Conservation (phyloP, 2,797 vertebrate species). For the Artibeus lituratus region DNA sequence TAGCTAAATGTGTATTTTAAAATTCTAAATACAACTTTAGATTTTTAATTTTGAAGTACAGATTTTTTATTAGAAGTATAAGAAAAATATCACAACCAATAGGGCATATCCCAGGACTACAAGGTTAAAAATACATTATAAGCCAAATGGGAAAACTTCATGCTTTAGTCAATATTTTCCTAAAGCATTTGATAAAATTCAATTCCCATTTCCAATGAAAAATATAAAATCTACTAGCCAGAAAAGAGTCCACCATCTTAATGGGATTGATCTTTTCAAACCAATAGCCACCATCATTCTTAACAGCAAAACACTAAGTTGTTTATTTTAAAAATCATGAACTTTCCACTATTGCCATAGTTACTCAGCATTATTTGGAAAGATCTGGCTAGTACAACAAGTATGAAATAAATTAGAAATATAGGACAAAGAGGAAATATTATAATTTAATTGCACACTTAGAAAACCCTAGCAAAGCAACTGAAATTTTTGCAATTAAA, state of each 20-base stretch:
- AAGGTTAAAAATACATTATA: background rate
- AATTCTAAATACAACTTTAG: background rate
- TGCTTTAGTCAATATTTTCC: background rate
- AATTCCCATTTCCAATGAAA: background rate
- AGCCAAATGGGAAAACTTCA: background rate
- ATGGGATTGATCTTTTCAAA: background rate
- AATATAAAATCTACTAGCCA: background rate
- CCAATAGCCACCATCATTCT: background rate
- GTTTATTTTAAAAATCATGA: background rate
- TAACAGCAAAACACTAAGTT: background rate
- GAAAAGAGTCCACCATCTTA: background rate
- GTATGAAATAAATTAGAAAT: background rate
- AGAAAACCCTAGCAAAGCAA: background rate
- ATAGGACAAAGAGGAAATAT: background rate
- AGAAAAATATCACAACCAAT: background rate
- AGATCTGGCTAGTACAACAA: background rate
- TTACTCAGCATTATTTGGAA: background rate
- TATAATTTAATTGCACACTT: background rate
- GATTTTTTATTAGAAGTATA: background rate
- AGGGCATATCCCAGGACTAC: background rate
- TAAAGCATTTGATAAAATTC: background rate
- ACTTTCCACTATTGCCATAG: background rate
- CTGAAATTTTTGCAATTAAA: background rate
- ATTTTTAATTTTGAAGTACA: background rate
- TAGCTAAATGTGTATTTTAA: background rate